Conservation (phyloP, 2,888 invertebrate species). For the Arrhopalites spinosus region DNA sequence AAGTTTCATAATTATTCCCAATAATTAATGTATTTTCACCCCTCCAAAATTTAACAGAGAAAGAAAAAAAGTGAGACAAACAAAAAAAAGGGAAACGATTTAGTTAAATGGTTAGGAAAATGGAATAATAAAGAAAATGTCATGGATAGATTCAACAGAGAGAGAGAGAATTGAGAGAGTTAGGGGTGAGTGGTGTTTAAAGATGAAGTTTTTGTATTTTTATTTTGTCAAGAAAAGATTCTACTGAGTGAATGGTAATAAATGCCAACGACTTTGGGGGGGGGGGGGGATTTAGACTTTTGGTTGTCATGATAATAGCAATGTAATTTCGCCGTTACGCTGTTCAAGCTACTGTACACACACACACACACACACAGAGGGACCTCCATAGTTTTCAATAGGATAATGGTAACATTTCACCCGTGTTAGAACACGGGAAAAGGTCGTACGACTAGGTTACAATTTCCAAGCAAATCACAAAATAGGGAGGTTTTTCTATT, state of each 20-base stretch:
- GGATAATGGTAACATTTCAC: constrained; percentile 25
- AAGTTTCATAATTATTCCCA: too few relatives aligned
- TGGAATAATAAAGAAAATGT: too few relatives aligned
- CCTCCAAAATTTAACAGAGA: too few relatives aligned
- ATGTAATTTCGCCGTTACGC: constrained; percentile 24
- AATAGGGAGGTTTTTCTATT: constrained; percentile 36
- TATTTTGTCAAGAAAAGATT: not conserved
- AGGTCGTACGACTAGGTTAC: constrained; percentile 6
- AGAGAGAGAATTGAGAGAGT: too few relatives aligned
- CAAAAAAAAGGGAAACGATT: too few relatives aligned
- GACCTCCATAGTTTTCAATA: too few relatives aligned
- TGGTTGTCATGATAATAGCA: not conserved
- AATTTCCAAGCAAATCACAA: constrained; percentile 31
- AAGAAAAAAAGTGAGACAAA: too few relatives aligned
- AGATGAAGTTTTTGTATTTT: not conserved
- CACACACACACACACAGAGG: too few relatives aligned
- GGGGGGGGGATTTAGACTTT: not conserved
- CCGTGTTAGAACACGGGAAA: constrained; percentile 31
- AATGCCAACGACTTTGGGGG: constrained; percentile 15
- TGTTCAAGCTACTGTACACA: not conserved
- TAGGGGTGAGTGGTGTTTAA: not conserved
- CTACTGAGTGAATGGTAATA: constrained; percentile 21
- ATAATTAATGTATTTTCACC: too few relatives aligned
- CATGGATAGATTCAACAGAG: too few relatives aligned
- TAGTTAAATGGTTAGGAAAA: too few relatives aligned